These are phyloP conservation scores for Euborellia annulipes DNA, from an alignment of 1,140 invertebrate species.

Conservation along the genomic window DNA sequence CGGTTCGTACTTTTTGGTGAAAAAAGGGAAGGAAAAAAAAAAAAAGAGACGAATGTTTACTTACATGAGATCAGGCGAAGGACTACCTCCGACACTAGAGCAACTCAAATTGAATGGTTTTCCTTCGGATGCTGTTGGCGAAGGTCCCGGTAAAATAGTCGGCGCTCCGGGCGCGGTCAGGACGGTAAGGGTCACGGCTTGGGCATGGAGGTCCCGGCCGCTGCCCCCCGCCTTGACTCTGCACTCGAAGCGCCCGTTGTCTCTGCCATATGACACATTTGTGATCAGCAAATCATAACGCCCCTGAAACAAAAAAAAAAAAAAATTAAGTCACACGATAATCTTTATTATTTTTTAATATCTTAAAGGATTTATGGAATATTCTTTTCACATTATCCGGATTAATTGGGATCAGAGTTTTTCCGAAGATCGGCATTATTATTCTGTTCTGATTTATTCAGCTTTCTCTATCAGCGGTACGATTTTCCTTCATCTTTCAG, in stretches of 20 bases:
- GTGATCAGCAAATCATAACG: conserved; percentile 75
- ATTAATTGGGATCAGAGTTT: too few species aligned
- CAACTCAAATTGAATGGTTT: conserved; percentile 61
- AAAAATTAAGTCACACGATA: too few species aligned
- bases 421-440: too few species aligned
- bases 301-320: too few species aligned
- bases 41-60: conserved; percentile 18
- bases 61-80: conserved; percentile 66
- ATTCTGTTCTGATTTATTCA: too few species aligned
- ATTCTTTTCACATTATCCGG: too few species aligned
- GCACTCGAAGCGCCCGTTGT: conserved; percentile 85
- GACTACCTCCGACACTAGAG: conserved; percentile 71
- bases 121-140: conserved; percentile 60
- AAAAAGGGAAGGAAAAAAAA: too few species aligned
- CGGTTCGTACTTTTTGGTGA: too few species aligned
- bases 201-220: conserved; percentile 64
- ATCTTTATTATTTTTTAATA: too few species aligned
- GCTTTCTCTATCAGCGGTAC: too few species aligned
- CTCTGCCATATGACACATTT: conserved; percentile 71
- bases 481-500: too few species aligned
- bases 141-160: conserved; percentile 47
- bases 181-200: conserved; percentile 69
- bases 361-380: too few species aligned
- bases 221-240: conserved; percentile 68
- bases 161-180: conserved; percentile 68